Conservation (phyloP, 1,140 invertebrate species). For the Drosophila rufa region DNA sequence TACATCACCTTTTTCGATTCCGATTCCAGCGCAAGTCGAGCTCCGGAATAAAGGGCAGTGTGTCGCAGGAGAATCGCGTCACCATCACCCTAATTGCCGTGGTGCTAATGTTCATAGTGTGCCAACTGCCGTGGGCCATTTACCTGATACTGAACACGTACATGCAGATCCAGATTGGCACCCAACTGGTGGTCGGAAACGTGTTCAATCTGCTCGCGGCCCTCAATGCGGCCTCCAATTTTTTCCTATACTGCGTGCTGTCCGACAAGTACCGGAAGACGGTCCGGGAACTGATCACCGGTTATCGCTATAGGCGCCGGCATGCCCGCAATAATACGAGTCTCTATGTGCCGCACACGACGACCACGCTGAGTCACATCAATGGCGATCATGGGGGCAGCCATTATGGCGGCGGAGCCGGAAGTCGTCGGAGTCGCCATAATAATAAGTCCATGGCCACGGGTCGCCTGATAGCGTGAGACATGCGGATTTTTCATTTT, state of each 20-base stretch:
- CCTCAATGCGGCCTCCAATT: conserved; percentile 91
- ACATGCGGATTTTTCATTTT: not conserved
- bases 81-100: conserved; percentile 92
- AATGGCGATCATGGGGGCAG: conserved; percentile 48
- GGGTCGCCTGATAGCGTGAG: conserved; percentile 65
- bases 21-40: conserved; percentile 54
- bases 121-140: conserved; percentile 89
- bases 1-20: not conserved
- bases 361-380: conserved; percentile 63
- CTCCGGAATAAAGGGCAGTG: conserved; percentile 61
- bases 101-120: conserved; percentile 90
- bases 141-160: conserved; percentile 67
- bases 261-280: conserved; percentile 92
- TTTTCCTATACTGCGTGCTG: conserved; percentile 91
- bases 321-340: conserved; percentile 73
- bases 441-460: conserved; percentile 15
- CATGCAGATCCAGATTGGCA: conserved; percentile 55
- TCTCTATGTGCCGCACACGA: conserved; percentile 68
- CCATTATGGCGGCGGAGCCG: conserved; percentile 17
- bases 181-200: conserved; percentile 87
- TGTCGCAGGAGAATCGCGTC: conserved; percentile 89
- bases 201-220: conserved; percentile 90
- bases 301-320: conserved; percentile 75
- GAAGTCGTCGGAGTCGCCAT: conserved; percentile 48
- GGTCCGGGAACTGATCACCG: conserved; percentile 88